A percentile compares a stretch with the other conserved stretches of the same genome.
Conservation (phyloP, 2,888 invertebrate genomes). For the Chironomus tentans region DNA sequence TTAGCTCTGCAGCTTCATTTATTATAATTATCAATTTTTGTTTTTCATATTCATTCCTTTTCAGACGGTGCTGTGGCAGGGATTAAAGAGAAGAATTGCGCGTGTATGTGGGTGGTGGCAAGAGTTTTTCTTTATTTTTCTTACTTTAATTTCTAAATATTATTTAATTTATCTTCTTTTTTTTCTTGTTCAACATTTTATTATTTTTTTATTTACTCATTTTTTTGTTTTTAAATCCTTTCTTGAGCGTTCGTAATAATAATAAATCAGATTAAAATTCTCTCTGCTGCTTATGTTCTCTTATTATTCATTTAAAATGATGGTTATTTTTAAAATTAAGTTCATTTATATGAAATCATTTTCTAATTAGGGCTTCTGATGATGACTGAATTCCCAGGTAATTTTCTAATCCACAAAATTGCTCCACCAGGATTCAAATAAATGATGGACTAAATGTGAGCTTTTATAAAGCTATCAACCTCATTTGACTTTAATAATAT, state of each 20-base stretch:
- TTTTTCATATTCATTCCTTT: too few species aligned
- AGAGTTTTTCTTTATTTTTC: not conserved
- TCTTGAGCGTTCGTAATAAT: not conserved
- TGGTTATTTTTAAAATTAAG: not conserved
- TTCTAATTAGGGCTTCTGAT: not conserved
- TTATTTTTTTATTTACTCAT: not conserved
- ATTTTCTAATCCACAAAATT: not conserved
- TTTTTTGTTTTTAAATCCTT: not conserved
- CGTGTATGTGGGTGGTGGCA: not conserved
- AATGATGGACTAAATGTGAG: too few species aligned
- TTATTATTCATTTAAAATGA: not conserved
- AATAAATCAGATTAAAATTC: not conserved
- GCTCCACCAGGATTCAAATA: not conserved
- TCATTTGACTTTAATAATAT: too few species aligned
- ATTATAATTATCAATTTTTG: too few species aligned
- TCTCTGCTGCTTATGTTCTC: not conserved
- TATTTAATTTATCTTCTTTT: not conserved
- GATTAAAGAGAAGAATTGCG: not conserved
- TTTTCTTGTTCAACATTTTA: not conserved
- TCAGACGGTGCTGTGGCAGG: too few species aligned
- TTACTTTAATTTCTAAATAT: constrained; percentile 12
- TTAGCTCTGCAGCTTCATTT: too few species aligned
- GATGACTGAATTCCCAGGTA: not conserved
- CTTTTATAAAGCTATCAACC: too few species aligned
- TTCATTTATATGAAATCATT: too few species aligned